Evolutionary conservation across 1,140 invertebrate genomes (phyloP), one percentile per base, ranked within the genome.

Genomic region (Rhyacophila brunnea): DNA sequence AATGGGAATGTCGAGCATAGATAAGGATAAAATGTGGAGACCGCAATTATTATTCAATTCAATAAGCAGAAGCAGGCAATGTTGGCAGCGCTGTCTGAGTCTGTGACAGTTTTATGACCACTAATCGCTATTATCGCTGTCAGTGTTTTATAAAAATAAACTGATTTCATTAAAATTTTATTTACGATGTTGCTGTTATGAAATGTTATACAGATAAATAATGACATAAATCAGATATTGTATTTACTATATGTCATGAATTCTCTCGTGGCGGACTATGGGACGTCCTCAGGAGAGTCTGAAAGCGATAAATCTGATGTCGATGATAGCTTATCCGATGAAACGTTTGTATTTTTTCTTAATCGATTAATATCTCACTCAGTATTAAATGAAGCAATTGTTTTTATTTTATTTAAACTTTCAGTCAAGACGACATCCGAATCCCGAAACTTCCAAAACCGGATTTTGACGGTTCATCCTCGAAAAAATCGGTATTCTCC

Each of bases 401-500:
- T 13, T n/a, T n/a, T n/a, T n/a, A n/a, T n/a, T n/a, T n/a, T n/a
- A n/a, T 28, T 3, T 28, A 28, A 3, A 28, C 23, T 62, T 62
- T 40, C 55, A 58, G 53, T 9, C 28, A 45, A 58, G 17, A 47
- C 18, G 48, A 53, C n/a, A 1, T 32, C 19, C 36, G 19, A 28
- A n/a, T 35, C 1, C 7, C 68, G 9, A 79, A 79, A 62, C 60
- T 80, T 50, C 77, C 77, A 5, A 78, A 75, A 65, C 77, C 77
- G 6, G 60, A 71, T 10, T 67, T 80, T 35, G 72, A 70, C 32
- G 74, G 36, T 64, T 69, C 59, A 5, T 62, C 64, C 71, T 54
- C 73, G 73, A 63, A 76, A 71, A 57, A 58, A 19, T 80, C 77
- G 28, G 92, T 96, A 2, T 96, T 96, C 74, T 85, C 83, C 18